Evolutionary conservation across 2,113 vertebrate genomes (phyloP).

Genomic region (Neomonachus schauinslandi): DNA sequence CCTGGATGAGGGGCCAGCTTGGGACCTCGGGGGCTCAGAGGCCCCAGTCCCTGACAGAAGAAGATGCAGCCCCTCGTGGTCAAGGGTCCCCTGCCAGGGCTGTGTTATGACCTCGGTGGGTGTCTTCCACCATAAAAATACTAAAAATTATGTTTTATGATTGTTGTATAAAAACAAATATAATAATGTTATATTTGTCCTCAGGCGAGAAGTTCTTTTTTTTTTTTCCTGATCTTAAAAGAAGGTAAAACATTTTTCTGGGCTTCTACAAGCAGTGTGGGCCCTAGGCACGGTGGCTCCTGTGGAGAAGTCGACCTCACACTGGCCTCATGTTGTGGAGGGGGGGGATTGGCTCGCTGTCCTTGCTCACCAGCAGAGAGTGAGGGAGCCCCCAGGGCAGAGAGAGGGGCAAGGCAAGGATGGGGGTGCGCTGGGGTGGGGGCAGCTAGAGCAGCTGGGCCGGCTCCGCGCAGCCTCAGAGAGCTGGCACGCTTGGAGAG

Average conservation of each 20-base stretch:
- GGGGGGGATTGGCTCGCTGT: neutral
- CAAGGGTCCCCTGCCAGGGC: neutral
- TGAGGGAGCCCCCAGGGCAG: neutral
- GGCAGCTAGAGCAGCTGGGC: neutral
- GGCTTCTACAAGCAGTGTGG: neutral
- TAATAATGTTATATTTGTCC: neutral
- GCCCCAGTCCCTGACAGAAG: neutral
- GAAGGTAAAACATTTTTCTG: neutral
- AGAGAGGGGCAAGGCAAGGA: neutral
- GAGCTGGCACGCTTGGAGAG: neutral
- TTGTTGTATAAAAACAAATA: neutral
- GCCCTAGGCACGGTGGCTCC: neutral
- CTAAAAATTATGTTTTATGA: neutral
- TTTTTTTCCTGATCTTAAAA: neutral
- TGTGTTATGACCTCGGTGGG: neutral
- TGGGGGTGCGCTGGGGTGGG: no score
- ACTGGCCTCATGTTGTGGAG: neutral
- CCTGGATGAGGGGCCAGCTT: neutral
- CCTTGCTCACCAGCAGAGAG: neutral
- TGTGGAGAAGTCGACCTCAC: neutral
- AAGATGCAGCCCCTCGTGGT: neutral
- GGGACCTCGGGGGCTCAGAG: neutral
- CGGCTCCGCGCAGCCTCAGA: neutral
- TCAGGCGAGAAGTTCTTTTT: neutral
- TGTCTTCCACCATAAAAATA: neutral